A percentile compares a stretch with the other conserved stretches of the same genome.
phyloP scores from a whole-genome alignment of 2,113 vertebrate species.

The Acrocephalus kingi region DNA sequence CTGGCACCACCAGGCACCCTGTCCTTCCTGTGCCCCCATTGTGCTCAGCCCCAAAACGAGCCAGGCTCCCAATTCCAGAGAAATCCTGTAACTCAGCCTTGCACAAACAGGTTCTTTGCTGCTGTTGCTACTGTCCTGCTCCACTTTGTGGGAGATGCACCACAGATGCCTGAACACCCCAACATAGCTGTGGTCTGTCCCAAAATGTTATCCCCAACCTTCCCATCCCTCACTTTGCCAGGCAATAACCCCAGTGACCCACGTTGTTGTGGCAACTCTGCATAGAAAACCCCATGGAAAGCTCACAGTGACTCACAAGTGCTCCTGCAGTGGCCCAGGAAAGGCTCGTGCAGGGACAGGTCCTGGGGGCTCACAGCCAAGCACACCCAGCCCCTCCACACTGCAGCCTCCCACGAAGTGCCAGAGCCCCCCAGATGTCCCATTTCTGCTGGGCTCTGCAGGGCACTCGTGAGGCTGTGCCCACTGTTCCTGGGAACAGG shows the following conservation, averaged over 20 bases:
- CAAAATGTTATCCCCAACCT: background rate
- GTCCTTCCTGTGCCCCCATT: rapidly evolving
- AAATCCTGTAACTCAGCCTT: background rate
- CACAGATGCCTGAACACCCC: background rate
- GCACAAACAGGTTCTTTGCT: rapidly evolving
- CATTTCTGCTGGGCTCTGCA: background rate
- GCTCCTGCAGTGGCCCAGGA: background rate
- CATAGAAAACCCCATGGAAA: background rate
- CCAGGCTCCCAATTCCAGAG: background rate
- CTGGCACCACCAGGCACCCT: rapidly evolving
- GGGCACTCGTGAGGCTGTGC: background rate
- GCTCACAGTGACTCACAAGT: rapidly evolving
- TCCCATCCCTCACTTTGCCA: rapidly evolving
- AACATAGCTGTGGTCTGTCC: rapidly evolving
- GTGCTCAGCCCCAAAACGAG: rapidly evolving
- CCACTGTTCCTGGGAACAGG: rapidly evolving
- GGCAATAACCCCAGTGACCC: rapidly evolving
- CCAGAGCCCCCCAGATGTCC: rapidly evolving
- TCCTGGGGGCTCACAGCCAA: background rate
- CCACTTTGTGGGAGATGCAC: background rate
- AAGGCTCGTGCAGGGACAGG: rapidly evolving
- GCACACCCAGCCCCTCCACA: rapidly evolving
- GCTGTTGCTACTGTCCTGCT: rapidly evolving
- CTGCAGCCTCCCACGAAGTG: rapidly evolving
- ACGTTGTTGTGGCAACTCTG: rapidly evolving